Evolutionary conservation across 1,140 invertebrate species (phyloP).

Genomic region (Thaumetopoea pityocampa): DNA sequence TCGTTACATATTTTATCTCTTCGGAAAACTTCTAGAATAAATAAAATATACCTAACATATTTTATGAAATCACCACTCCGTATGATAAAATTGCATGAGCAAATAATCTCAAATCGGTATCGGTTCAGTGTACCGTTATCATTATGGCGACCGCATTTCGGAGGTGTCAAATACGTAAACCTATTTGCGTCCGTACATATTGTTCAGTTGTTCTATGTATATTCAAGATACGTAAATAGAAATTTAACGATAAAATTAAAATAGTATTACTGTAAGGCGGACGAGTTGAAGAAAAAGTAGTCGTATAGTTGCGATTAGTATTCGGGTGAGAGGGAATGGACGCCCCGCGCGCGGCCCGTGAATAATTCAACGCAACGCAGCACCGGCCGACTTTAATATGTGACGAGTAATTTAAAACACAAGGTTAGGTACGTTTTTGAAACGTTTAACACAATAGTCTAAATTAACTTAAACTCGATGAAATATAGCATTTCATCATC

Average conservation of each 20-base stretch:
- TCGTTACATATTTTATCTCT: no score
- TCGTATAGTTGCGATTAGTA: constrained; percentile 22
- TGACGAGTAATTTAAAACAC: constrained; percentile 26
- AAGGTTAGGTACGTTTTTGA: constrained; percentile 11
- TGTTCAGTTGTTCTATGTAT: no score
- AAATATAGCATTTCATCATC: neutral
- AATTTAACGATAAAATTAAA: no score
- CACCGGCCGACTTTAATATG: constrained; percentile 20
- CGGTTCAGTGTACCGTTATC: neutral
- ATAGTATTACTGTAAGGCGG: no score
- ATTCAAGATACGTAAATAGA: no score
- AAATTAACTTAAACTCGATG: neutral
- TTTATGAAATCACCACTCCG: no score
- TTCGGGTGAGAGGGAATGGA: constrained; percentile 21
- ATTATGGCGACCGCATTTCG: no score
- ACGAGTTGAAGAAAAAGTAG: constrained; percentile 15
- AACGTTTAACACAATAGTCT: neutral
- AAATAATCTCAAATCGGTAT: no score
- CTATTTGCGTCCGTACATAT: no score
- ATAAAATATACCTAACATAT: no score
- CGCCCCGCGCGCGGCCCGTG: constrained; percentile 19
- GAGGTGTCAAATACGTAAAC: neutral
- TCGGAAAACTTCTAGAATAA: no score
- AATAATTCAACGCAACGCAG: constrained; percentile 31
- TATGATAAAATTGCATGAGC: no score